Conservation (phyloP, 2,113 vertebrate species). For the Entomyzon cyanotis region DNA sequence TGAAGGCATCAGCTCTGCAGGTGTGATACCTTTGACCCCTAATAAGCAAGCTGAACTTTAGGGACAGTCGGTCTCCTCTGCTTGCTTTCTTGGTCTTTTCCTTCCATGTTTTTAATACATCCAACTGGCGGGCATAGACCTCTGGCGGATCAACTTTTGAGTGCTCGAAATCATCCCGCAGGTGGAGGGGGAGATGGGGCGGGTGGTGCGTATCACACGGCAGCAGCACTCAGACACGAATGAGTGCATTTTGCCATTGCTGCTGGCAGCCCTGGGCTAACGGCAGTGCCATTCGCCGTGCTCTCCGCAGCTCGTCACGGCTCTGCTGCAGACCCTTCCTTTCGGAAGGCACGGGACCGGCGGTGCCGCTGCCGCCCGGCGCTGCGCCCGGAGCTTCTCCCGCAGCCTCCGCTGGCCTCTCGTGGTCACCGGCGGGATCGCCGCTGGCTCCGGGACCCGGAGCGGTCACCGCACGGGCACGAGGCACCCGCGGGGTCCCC, state of each 20-base stretch:
- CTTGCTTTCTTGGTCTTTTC: background rate
- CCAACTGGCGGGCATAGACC: too few relatives aligned
- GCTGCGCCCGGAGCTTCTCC: background rate
- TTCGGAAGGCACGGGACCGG: fast-evolving
- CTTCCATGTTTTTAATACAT: background rate
- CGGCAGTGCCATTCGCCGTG: fast-evolving
- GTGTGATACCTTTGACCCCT: background rate
- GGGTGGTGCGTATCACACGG: fast-evolving
- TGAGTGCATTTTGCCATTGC: fast-evolving
- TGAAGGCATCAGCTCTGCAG: background rate
- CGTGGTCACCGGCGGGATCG: fast-evolving
- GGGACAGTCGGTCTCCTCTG: background rate
- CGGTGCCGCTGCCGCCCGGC: background rate
- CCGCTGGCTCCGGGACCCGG: background rate
- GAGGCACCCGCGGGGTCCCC: fast-evolving
- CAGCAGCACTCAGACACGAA: background rate
- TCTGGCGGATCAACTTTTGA: fast-evolving
- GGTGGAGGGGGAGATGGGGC: fast-evolving
- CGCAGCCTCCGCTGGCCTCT: background rate
- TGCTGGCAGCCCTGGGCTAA: background rate
- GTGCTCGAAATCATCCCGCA: background rate
- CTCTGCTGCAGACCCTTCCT: fast-evolving
- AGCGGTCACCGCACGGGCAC: fast-evolving
- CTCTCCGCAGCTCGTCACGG: fast-evolving
- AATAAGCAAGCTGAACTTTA: background rate